Percentiles rank a stretch among this genome's conserved stretches.
These are phyloP conservation scores for Eristalinus sepulchralis DNA, from an alignment of 2,888 invertebrate species.

Conservation along the genomic window DNA sequence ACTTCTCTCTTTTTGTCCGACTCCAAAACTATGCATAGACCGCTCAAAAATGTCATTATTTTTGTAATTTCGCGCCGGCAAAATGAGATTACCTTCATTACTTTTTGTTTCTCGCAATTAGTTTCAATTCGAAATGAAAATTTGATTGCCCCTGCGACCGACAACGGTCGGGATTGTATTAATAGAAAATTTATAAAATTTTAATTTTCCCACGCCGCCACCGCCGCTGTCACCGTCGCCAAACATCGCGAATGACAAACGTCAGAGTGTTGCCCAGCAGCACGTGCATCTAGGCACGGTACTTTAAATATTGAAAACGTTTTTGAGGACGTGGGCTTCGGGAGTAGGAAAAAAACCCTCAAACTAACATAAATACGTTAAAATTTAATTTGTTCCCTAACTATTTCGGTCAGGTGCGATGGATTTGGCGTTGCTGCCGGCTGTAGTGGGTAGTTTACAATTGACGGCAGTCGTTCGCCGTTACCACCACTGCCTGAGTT, in stretches of 20 bases:
- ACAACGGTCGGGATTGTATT: neutral
- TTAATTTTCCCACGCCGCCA: conserved; percentile 8
- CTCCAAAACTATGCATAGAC: conserved; percentile 1
- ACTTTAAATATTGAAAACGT: neutral
- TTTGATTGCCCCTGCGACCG: conserved; percentile 21
- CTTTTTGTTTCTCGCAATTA: conserved; percentile 39
- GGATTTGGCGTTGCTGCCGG: neutral
- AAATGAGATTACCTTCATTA: conserved; percentile 50
- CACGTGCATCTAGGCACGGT: neutral
- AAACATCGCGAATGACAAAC: neutral
- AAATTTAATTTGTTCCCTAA: neutral
- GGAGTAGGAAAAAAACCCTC: neutral
- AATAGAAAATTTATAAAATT: conserved; percentile 41
- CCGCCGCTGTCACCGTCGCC: no score
- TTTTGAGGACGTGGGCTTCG: neutral
- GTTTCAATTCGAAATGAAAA: conserved; percentile 49
- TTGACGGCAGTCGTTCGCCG: neutral
- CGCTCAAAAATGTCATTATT: conserved; percentile 35
- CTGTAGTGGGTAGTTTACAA: conserved; percentile 10
- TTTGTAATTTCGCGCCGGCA: conserved; percentile 26
- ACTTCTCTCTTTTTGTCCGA: neutral
- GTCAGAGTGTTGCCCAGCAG: neutral
- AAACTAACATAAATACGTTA: neutral
- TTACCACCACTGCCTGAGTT: neutral
- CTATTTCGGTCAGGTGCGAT: neutral